Percentiles rank a stretch among this genome's conserved stretches.
Evolutionary conservation across 2,797 vertebrate genomes (phyloP).

Genomic region (Simalia tracyae): DNA sequence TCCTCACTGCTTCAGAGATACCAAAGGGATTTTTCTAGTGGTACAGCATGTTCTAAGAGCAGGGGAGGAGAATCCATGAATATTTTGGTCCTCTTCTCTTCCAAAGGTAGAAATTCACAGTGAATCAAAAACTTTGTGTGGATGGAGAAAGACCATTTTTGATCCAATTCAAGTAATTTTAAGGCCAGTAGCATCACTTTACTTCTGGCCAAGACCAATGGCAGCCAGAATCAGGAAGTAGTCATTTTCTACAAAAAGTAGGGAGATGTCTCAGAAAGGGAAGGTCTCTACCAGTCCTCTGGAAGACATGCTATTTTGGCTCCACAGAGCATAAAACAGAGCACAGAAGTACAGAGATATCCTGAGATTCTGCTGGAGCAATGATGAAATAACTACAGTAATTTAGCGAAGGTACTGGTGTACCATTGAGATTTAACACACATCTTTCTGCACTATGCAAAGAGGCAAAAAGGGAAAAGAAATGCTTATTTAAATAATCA

Average conservation of each 20-base stretch:
- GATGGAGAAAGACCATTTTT: background rate
- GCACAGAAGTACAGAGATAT: background rate
- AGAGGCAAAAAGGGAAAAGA: background rate
- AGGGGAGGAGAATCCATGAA: background rate
- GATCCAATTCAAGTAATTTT: background rate
- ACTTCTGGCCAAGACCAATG: background rate
- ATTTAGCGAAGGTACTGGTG: background rate
- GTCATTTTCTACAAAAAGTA: background rate
- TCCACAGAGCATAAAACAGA: background rate
- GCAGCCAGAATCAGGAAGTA: background rate
- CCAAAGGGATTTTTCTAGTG: background rate
- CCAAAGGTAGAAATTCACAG: background rate
- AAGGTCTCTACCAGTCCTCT: background rate
- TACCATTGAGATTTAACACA: background rate
- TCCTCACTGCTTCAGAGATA: background rate
- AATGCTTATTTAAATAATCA: slow-evolving; percentile 25
- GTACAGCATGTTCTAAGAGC: background rate
- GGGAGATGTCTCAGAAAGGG: background rate
- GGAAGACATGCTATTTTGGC: background rate
- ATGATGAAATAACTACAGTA: background rate
- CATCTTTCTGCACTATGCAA: background rate
- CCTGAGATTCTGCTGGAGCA: background rate
- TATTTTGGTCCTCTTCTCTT: background rate
- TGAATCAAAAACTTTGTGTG: background rate
- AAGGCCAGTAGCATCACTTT: background rate